phyloP scores from a whole-genome alignment of 2,113 vertebrate genomes.

The Galemys pyrenaicus region DNA sequence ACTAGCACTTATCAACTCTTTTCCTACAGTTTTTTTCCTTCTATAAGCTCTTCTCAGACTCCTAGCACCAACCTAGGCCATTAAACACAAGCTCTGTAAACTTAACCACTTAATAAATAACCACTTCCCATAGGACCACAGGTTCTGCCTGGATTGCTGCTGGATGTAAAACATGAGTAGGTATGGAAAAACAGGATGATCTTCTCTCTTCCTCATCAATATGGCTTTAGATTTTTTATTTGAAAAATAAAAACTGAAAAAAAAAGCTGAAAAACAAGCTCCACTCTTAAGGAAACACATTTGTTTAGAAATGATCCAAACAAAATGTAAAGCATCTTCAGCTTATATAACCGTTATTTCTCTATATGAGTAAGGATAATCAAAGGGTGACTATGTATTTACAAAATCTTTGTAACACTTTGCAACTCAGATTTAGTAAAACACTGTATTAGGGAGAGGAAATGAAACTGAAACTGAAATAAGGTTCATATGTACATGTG shows the following conservation, averaged over 20 bases:
- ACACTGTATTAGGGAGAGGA: background rate
- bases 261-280: slow-evolving; percentile 2
- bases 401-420: slow-evolving; percentile 42
- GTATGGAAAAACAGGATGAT: slow-evolving; percentile 11
- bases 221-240: slow-evolving; percentile 32
- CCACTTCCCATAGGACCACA: background rate
- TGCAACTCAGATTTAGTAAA: slow-evolving; percentile 47
- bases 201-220: background rate
- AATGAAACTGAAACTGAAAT: slow-evolving; percentile 52
- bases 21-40: background rate
- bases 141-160: background rate
- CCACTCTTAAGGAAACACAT: background rate
- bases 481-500: background rate
- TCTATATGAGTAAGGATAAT: slow-evolving; percentile 30
- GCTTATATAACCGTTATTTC: slow-evolving; percentile 31
- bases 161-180: slow-evolving; percentile 19
- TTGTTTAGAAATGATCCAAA: slow-evolving; percentile 49
- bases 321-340: slow-evolving; percentile 51
- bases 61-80: slow-evolving; percentile 1
- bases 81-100: slow-evolving; percentile 39
- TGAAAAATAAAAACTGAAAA: too few relatives aligned
- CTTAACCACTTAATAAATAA: slow-evolving; percentile 31
- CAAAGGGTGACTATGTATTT: background rate
- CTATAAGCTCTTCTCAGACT: background rate
- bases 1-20: slow-evolving; percentile 26